A percentile compares a stretch with the other conserved stretches of the same genome.
Evolutionary conservation across 2,797 vertebrate species (phyloP).

Genomic region (Ceyx erithaca): DNA sequence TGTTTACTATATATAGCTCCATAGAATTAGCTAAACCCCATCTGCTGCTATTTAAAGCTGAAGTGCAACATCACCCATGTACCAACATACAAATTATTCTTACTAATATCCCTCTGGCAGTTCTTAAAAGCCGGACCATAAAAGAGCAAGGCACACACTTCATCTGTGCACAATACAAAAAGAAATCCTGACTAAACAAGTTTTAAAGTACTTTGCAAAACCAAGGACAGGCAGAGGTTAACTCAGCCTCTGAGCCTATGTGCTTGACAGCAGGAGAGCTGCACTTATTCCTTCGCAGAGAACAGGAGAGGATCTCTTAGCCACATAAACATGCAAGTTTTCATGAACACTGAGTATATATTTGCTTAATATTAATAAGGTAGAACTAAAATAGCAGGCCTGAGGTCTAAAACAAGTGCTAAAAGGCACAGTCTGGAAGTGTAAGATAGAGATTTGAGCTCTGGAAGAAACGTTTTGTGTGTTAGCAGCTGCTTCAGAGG

Average conservation of each 20-base stretch:
- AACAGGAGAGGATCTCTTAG: background rate
- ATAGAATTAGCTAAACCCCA: slow-evolving; percentile 71
- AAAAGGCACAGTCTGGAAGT: background rate
- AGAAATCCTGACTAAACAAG: slow-evolving; percentile 72
- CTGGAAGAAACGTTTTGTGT: background rate
- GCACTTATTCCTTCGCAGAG: background rate
- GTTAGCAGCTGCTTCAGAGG: background rate
- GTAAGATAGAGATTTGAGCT: background rate
- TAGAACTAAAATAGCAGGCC: background rate
- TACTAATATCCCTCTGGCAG: slow-evolving; percentile 71
- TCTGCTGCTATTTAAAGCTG: slow-evolving; percentile 75
- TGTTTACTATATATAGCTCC: slow-evolving; percentile 71
- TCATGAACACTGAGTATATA: background rate
- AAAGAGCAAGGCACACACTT: slow-evolving; percentile 62
- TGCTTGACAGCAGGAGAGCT: background rate
- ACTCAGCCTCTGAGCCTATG: background rate
- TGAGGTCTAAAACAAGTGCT: background rate
- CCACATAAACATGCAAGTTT: background rate
- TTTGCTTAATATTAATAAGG: slow-evolving; percentile 8
- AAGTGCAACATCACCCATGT: slow-evolving; percentile 66
- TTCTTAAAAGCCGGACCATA: slow-evolving; percentile 67
- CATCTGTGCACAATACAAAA: slow-evolving; percentile 57
- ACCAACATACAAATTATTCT: slow-evolving; percentile 72
- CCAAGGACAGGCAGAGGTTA: slow-evolving; percentile 72
- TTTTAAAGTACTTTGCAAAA: slow-evolving; percentile 67